Evolutionary conservation across 2,113 vertebrate genomes (phyloP), one percentile per base, ranked within the genome.

Genomic region (Cyprinodon tularosa): DNA sequence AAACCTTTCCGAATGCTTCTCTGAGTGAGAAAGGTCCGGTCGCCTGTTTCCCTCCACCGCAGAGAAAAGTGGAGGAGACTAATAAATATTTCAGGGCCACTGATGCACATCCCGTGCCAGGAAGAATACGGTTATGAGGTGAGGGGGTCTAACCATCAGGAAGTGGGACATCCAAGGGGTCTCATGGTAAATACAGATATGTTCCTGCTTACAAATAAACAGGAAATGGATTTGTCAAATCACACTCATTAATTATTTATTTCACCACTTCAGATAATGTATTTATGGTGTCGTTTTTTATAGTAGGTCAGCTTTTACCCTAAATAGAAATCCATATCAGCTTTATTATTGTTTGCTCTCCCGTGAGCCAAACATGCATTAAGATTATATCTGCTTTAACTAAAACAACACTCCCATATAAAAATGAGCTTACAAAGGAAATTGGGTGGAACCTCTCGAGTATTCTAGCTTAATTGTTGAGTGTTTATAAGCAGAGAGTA

Each of bases 41-140:
- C 17, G 62, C 82, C 78, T 63, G 75, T 86, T 78, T 92, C 83
- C 82, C 81, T 57, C 82, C 87, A 91, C 83, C 62, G 83, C 78
- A 68, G 68, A 65, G 84, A 77, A 80, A 80, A 84, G 80, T 74
- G 81, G 81, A 88, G 74, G 74, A 86, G 80, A 78, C 88, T 86
- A 80, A 90, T 93, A 63, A 93, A 93, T 93, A 92, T 90, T 92
- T 92, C 80, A 93, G 72, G 39, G 12, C 66, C 82, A 86, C 89
- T 90, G 89, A 91, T 61, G 83, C 81, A 85, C 66, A n/a, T 86
- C 87, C 86, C 71, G 4, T 68, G 71, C 38, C 42, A 47, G 81
- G 83, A 71, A 0, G 64, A 74, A 38, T 61, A 66, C 48, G 60
- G 44, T 45, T 47, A 3, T 17, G 14, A 45, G 59, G 14, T 20